Conservation (phyloP, 2,888 invertebrate genomes). For the Unio pictorum region DNA sequence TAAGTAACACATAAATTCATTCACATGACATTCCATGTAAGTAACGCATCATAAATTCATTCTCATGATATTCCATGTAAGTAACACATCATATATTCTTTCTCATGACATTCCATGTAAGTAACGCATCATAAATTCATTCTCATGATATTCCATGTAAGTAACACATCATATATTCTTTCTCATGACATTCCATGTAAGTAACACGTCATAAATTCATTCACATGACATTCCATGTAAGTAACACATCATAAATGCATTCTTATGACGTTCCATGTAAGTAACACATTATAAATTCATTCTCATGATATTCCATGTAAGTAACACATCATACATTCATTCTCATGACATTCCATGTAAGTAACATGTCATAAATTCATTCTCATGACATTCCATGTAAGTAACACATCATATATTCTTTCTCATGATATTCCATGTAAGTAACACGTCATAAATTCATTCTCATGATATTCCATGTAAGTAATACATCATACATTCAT, state of each 20-base stretch:
- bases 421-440: too few relatives aligned
- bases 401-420: too few relatives aligned
- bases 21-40: constrained; percentile 26
- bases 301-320: constrained; percentile 15
- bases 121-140: background rate
- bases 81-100: background rate
- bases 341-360: too few relatives aligned
- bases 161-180: background rate
- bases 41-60: background rate
- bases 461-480: too few relatives aligned
- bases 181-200: constrained; percentile 26
- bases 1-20: constrained; percentile 19
- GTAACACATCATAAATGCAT: background rate
- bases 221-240: constrained; percentile 15
- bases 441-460: too few relatives aligned
- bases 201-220: background rate
- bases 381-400: too few relatives aligned
- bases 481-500: too few relatives aligned
- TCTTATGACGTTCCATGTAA: too few relatives aligned
- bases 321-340: background rate
- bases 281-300: constrained; percentile 6
- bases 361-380: too few relatives aligned
- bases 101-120: constrained; percentile 26
- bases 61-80: constrained; percentile 26
- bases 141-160: constrained; percentile 15